Base-by-base conservation (phyloP, 2,888 invertebrate genomes). In the Agriopis leucophaearia region DNA sequence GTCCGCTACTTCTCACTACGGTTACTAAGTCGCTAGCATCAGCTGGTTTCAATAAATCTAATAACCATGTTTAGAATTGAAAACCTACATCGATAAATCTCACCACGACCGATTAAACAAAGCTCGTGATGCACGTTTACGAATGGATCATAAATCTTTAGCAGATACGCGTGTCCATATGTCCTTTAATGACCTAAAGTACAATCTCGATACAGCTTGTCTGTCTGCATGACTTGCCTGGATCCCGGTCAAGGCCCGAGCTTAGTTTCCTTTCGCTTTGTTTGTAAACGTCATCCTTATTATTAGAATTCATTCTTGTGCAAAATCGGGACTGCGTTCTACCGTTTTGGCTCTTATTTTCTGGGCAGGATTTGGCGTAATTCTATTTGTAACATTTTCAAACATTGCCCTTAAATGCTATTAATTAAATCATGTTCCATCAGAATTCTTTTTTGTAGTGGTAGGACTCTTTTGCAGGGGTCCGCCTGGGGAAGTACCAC, bases 191-290 rank as follows among this genome's bases (percentile, higher is more conserved):
- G 67, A 69, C 70, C 69, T 65, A 69, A 70, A 47, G 40, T 48
- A 45, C 64, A 61, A 35, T 57, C n/a, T 52, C 69, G 64, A 66
- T 72, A 65, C 10, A 70, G 75, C 80, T 80, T 78, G 80, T 82
- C 71, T 66, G 77, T 75, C 76, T 78, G 70, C 78, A 79, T 79
- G 80, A 81, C 78, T 85, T 72, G 81, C 74, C 85, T 89, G 87
- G 85, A 90, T 89, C 72, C 84, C 84, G 91, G 90, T 88, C 92
- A 91, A 91, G 91, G 92, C 81, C 82, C 82, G 51, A 75, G 79
- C 74, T 78, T 72, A 74, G 76, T 68, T 66, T 81, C 90, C 90
- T 88, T 90, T 91, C 90, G 83, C 89, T 89, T 88, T 87, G 84
- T 85, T 75, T 71, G 69, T 68, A 67, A 63, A 51, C 66, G 71